phyloP scores from a whole-genome alignment of 2,113 vertebrate genomes.

The Triplophysa dalaica region DNA sequence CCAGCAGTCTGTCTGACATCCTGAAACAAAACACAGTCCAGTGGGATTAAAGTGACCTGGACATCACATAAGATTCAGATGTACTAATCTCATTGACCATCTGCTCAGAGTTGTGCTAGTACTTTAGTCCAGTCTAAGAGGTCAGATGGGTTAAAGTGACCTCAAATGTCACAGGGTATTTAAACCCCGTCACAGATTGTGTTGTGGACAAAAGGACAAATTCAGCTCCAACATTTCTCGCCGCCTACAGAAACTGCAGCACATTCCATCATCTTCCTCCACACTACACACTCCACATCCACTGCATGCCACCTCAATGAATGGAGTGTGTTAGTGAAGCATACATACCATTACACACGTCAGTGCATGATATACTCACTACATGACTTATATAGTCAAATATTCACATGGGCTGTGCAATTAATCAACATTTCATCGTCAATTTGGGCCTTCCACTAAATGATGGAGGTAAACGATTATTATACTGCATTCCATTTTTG shows the following conservation, averaged over 20 bases:
- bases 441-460: too few relatives aligned
- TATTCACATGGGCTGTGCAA: background rate
- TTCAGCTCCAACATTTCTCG: slow-evolving; percentile 9
- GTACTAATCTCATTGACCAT: background rate
- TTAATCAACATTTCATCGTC: too few relatives aligned
- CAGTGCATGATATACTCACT: background rate
- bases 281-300: slow-evolving; percentile 21
- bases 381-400: background rate
- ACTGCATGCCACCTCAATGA: background rate
- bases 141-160: slow-evolving; percentile 5
- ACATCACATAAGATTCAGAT: background rate
- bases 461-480: too few relatives aligned
- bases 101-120: background rate
- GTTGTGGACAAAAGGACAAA: background rate
- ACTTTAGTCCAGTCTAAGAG: background rate
- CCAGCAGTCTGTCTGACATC: too few relatives aligned
- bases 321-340: background rate
- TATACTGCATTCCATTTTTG: too few relatives aligned
- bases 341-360: background rate
- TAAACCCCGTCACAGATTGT: background rate
- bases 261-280: slow-evolving; percentile 47
- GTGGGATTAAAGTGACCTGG: too few relatives aligned
- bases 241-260: slow-evolving; percentile 32
- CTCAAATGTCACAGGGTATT: background rate
- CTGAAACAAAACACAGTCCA: too few relatives aligned